A percentile compares a stretch with the other conserved stretches of the same genome.
Evolutionary conservation across 2,888 invertebrate genomes (phyloP).

Genomic region (Chironomus riparius): DNA sequence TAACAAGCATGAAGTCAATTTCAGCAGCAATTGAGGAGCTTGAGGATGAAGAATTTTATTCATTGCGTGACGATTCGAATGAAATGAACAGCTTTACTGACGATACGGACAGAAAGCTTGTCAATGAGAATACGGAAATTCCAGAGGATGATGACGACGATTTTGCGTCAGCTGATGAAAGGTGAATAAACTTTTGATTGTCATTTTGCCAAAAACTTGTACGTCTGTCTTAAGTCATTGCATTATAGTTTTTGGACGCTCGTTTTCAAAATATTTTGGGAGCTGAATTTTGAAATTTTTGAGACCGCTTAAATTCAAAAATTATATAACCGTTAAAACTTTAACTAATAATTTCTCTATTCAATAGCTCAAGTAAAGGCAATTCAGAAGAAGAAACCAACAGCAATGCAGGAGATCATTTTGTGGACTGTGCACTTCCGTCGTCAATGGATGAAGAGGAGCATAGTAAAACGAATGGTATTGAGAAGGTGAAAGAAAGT

Average conservation of each 20-base stretch:
- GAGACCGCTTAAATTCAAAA: too few relatives aligned
- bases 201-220: too few relatives aligned
- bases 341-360: too few relatives aligned
- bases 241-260: too few relatives aligned
- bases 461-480: neutral
- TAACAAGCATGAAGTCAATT: neutral
- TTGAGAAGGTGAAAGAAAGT: neutral
- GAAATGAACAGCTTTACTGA: constrained; percentile 25
- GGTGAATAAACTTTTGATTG: neutral
- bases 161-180: constrained; percentile 26
- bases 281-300: too few relatives aligned
- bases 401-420: constrained; percentile 21
- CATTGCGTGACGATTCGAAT: constrained; percentile 20
- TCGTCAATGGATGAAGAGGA: constrained; percentile 2
- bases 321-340: too few relatives aligned
- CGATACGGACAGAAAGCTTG: constrained; percentile 6
- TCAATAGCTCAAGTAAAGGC: constrained; percentile 15
- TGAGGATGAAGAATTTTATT: constrained; percentile 22
- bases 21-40: neutral
- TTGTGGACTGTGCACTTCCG: constrained; percentile 2
- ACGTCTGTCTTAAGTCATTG: too few relatives aligned
- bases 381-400: constrained; percentile 24
- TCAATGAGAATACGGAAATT: constrained; percentile 15
- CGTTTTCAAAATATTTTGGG: too few relatives aligned
- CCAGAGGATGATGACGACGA: constrained; percentile 27